These are phyloP conservation scores for Sylvilagus bachmani DNA, from an alignment of 2,113 vertebrate genomes.

Conservation along the genomic window DNA sequence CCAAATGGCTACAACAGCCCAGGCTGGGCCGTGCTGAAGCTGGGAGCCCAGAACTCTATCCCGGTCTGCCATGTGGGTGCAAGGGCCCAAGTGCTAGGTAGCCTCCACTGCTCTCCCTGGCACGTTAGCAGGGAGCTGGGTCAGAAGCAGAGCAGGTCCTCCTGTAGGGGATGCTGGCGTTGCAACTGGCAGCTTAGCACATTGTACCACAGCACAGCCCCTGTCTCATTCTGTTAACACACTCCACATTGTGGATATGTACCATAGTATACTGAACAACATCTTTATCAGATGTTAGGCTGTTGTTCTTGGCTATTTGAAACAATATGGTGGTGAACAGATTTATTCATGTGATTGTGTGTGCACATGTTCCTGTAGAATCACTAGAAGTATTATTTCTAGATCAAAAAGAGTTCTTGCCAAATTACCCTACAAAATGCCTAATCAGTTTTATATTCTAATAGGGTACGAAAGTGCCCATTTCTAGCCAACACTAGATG, in stretches of 20 bases:
- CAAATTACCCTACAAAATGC: neutral
- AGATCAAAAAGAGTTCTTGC: neutral
- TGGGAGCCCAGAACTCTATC: too few relatives aligned
- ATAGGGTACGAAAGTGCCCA: neutral
- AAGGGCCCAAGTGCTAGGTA: too few relatives aligned
- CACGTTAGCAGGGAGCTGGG: too few relatives aligned
- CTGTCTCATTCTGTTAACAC: neutral
- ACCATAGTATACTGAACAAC: neutral
- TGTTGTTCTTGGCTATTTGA: neutral
- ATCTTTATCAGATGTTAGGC: neutral
- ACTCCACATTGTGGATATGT: neutral
- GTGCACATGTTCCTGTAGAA: neutral
- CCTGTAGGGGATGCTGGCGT: too few relatives aligned
- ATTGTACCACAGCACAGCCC: too few relatives aligned
- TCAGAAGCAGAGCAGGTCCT: too few relatives aligned
- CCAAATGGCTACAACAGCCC: too few relatives aligned
- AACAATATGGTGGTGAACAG: neutral
- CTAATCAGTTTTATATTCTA: neutral
- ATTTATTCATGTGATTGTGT: neutral
- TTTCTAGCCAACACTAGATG: slow-evolving; percentile 6
- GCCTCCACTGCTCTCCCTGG: too few relatives aligned
- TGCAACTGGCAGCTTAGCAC: too few relatives aligned
- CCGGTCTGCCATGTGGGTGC: too few relatives aligned
- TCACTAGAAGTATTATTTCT: neutral
- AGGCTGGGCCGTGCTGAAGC: too few relatives aligned